phyloP scores from a whole-genome alignment of 2,113 vertebrate species.

The Zosterops lateralis region DNA sequence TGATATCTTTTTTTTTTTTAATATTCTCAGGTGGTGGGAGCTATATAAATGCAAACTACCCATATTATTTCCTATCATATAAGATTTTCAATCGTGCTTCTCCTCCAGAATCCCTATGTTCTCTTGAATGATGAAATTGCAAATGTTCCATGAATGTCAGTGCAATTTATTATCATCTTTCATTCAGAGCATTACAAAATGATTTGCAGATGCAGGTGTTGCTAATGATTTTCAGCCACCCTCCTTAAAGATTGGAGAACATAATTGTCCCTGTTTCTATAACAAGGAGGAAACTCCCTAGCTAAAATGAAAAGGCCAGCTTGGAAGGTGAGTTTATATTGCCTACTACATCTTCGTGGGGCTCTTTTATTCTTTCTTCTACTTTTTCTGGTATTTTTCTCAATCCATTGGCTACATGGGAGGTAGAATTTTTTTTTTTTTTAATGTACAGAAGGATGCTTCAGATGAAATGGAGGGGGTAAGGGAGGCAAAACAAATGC shows the following conservation, averaged over 20 bases:
- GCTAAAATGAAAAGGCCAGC: background rate
- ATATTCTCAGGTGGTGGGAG: slow-evolving; percentile 33
- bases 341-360: background rate
- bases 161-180: slow-evolving; percentile 61
- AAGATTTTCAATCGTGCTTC: slow-evolving; percentile 26
- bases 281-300: slow-evolving; percentile 23
- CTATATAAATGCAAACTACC: slow-evolving; percentile 62
- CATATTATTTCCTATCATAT: slow-evolving; percentile 43
- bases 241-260: slow-evolving; percentile 15
- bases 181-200: slow-evolving; percentile 59
- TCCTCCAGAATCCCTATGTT: slow-evolving; percentile 40
- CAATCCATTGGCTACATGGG: background rate
- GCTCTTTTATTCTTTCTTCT: background rate
- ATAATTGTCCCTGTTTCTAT: slow-evolving; percentile 16
- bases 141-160: slow-evolving; percentile 61
- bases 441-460: background rate
- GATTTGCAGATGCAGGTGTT: slow-evolving; percentile 61
- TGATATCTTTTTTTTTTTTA: background rate
- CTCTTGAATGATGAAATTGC: slow-evolving; percentile 54
- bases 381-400: background rate
- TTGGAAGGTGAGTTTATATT: background rate
- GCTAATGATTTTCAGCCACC: slow-evolving; percentile 49
- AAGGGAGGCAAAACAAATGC: background rate
- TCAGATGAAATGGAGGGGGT: background rate
- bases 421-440: background rate